A percentile compares a stretch with the other conserved stretches of the same genome.
Evolutionary conservation across 2,888 invertebrate species (phyloP).

Genomic region (Cryptosula pallasiana): DNA sequence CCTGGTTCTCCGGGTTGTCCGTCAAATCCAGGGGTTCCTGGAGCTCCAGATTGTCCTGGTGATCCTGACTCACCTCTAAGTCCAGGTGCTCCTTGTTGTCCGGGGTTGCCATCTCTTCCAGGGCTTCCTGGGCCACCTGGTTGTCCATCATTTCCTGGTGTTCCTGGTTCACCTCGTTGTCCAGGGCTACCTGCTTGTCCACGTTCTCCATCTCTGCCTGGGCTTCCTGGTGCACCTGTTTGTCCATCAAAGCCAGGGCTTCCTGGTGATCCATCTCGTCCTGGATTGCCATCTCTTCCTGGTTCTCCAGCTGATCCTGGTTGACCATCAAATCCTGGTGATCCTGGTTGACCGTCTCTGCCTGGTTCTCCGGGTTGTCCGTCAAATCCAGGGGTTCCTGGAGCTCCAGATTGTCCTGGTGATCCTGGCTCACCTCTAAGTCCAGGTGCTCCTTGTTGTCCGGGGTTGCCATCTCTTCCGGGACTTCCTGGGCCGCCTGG

Average conservation of each 20-base stretch:
- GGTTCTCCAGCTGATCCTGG: constrained; percentile 1
- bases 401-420: constrained; percentile 11
- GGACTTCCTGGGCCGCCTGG: neutral
- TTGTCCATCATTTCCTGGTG: neutral
- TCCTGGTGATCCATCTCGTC: neutral
- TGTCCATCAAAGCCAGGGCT: neutral
- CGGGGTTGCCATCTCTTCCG: neutral
- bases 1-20: constrained; percentile 23
- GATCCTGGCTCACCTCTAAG: neutral
- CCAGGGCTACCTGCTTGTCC: neutral
- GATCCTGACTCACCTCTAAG: neutral
- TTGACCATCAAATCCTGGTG: neutral
- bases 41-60: neutral
- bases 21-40: constrained; percentile 14
- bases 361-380: neutral
- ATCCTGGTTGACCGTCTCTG: neutral
- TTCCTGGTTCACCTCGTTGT: neutral
- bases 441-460: neutral
- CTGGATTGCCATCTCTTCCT: neutral
- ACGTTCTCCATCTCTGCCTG: neutral
- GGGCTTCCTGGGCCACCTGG: neutral
- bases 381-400: neutral
- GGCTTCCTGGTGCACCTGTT: neutral
- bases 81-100: neutral
- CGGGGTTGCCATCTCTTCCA: neutral